phyloP scores from a whole-genome alignment of 2,113 vertebrate species.

The Cyanoramphus novaezelandiae region DNA sequence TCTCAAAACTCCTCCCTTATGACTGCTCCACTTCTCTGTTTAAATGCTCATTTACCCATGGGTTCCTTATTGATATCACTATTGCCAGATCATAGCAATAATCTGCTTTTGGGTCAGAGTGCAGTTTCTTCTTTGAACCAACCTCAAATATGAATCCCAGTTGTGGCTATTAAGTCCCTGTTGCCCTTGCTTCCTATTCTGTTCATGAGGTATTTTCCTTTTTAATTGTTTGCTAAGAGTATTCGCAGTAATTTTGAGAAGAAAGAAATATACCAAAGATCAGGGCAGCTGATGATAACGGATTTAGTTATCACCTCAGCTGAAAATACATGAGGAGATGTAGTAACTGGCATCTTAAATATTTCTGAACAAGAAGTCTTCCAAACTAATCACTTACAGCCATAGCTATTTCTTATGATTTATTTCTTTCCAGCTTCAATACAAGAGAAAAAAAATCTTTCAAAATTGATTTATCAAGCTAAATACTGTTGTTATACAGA shows the following conservation, averaged over 20 bases:
- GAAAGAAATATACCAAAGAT: not conserved
- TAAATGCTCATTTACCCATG: not conserved
- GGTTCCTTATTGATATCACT: not conserved
- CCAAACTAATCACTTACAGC: not conserved
- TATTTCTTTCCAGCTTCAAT: not conserved
- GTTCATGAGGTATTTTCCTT: not conserved
- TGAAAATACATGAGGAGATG: not conserved
- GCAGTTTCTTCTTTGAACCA: not conserved
- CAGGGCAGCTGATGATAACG: not conserved
- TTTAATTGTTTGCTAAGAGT: not conserved
- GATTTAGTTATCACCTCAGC: not conserved
- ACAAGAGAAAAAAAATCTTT: not conserved
- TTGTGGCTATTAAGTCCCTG: not conserved
- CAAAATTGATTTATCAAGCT: not conserved
- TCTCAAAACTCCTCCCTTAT: not conserved
- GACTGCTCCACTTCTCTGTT: not conserved
- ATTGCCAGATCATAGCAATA: not conserved
- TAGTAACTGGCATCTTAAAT: not conserved
- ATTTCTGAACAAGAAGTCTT: not conserved
- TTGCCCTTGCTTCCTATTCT: not conserved
- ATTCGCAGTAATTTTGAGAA: not conserved
- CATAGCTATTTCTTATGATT: not conserved
- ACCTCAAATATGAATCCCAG: fast-evolving
- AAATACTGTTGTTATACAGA: not conserved
- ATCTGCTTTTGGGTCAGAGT: not conserved